Base-by-base conservation (phyloP, 1,140 invertebrate species). In the Zaprionus inermis region DNA sequence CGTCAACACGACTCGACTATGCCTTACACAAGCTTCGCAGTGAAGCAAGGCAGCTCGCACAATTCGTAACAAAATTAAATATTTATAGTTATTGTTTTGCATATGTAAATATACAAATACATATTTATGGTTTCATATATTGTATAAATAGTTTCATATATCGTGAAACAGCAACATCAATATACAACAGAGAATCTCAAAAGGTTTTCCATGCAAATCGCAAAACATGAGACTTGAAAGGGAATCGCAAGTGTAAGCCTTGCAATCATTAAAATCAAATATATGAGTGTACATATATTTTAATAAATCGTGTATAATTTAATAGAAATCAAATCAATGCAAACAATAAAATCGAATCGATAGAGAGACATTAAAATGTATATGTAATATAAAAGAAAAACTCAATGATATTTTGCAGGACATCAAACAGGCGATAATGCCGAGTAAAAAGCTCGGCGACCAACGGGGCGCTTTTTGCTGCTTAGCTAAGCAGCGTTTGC, bases 401-500 rank as follows among this genome's bases (percentile, higher is more conserved):
- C 2, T 44, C 3, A 16, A 44, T n/a, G 3, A 44, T 44, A 16
- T n/a, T 36, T 49, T 1, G 18, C 0, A 72, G 70, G 22, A 65
- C 36, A 60, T 46, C 2, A 1, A 28, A 16, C 55, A 12, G 59
- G 20, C 64, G n/a, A 4, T 7, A 16, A 18, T 20, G 64, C 49
- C 12, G 22, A 59, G 10, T 16, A 10, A 14, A 34, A 24, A 38
- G 12, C 49, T 56, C 18, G 16, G 36, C 34, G 64, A 60, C 70
- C 70, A 58, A 72, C 36, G 70, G 56, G 70, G 56, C 64, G 64
- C 34, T 68, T 54, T 44, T 58, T 55, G 24, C 54, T 57, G 44
- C 44, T 72, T 28, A 54, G 61, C 32, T 52, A 30, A 34, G 41
- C 60, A 46, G 55, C 34, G 51, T 34, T 30, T 46, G 14, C 51